Conservation (phyloP, 2,797 vertebrate genomes). For the Bovichtus variegatus region DNA sequence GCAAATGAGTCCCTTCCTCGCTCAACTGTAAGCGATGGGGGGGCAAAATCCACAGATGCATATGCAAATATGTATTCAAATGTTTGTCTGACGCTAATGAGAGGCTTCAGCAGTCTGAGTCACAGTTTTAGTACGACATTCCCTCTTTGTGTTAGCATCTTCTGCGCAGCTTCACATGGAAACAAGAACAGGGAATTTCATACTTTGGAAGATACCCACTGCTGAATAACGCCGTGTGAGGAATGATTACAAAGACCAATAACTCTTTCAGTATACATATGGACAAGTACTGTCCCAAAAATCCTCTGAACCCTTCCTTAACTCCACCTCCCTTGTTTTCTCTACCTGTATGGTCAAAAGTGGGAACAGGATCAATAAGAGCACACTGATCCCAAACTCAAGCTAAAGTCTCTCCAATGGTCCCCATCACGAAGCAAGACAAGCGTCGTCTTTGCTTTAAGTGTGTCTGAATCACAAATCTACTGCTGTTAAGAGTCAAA, state of each 20-base stretch:
- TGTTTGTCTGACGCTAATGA: too few relatives aligned
- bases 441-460: background rate
- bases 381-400: conserved; percentile 41
- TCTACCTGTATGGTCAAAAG: conserved; percentile 6
- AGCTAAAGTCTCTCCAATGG: conserved; percentile 45
- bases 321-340: background rate
- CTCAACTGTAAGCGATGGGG: too few relatives aligned
- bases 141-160: too few relatives aligned
- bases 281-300: background rate
- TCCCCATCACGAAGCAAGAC: conserved; percentile 54
- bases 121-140: too few relatives aligned
- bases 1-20: too few relatives aligned
- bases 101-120: too few relatives aligned
- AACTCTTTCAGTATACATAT: background rate
- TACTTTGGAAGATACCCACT: too few relatives aligned
- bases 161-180: too few relatives aligned
- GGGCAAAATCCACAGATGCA: too few relatives aligned
- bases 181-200: too few relatives aligned
- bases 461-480: background rate
- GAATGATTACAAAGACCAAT: background rate
- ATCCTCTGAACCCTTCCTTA: background rate
- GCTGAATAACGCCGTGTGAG: too few relatives aligned
- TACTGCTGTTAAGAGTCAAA: conserved; percentile 8
- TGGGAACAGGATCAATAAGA: conserved; percentile 10
- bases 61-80: too few relatives aligned